phyloP scores from a whole-genome alignment of 2,113 vertebrate species.

The Hypomesus transpacificus region DNA sequence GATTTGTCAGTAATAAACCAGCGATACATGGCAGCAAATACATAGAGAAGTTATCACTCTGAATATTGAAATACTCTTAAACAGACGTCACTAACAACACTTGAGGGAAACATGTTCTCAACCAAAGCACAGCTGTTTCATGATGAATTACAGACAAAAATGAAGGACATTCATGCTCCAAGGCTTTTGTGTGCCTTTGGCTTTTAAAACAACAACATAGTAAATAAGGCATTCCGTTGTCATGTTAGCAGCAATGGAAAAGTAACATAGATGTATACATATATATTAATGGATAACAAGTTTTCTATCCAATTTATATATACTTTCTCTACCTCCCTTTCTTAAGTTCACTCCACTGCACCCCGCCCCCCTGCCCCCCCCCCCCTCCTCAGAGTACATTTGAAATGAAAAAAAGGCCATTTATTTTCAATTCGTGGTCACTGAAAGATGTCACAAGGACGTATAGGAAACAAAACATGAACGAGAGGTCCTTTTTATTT shows the following conservation, averaged over 20 bases:
- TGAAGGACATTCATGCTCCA: slow-evolving; percentile 67
- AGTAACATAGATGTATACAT: slow-evolving; percentile 9
- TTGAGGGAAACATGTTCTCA: slow-evolving; percentile 43
- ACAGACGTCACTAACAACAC: slow-evolving; percentile 61
- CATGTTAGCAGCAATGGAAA: slow-evolving; percentile 54
- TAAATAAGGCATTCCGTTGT: slow-evolving; percentile 52
- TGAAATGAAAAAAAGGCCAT: slow-evolving; percentile 36
- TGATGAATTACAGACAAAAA: slow-evolving; percentile 41
- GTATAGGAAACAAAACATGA: slow-evolving; percentile 26
- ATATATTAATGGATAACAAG: slow-evolving; percentile 2
- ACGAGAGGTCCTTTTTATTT: slow-evolving; percentile 28
- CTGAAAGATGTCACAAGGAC: slow-evolving; percentile 30
- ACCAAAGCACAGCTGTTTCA: slow-evolving; percentile 45
- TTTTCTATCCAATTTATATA: slow-evolving; percentile 30
- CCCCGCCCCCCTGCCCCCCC: too few relatives aligned
- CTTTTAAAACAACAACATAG: slow-evolving; percentile 37
- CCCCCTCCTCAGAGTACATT: too few relatives aligned
- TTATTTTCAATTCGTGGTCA: slow-evolving; percentile 40
- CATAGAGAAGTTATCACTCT: slow-evolving; percentile 26
- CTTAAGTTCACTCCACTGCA: too few relatives aligned
- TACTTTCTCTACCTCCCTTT: slow-evolving; percentile 1
- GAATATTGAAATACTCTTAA: slow-evolving; percentile 41
- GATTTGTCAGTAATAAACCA: slow-evolving; percentile 41
- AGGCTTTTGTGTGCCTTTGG: slow-evolving; percentile 43
- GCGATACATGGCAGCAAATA: slow-evolving; percentile 57